Evolutionary conservation across 2,113 vertebrate species (phyloP).

Genomic region (Bagarius yarrelli): DNA sequence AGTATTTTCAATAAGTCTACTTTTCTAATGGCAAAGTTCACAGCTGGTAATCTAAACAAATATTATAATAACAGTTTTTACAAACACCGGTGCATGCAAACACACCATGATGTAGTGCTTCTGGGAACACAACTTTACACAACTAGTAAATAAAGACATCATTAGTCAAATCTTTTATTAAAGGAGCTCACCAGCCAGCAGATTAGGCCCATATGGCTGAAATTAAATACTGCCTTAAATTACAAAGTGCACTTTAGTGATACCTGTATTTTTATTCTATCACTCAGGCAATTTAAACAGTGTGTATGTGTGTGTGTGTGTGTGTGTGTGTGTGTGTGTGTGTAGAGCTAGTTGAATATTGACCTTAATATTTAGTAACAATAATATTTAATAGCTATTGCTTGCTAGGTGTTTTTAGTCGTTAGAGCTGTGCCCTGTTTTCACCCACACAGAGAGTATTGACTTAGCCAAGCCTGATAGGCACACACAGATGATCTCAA

Average conservation of each 20-base stretch:
- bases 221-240: slow-evolving; percentile 59
- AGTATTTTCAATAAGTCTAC: slow-evolving; percentile 17
- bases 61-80: slow-evolving; percentile 41
- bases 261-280: slow-evolving; percentile 50
- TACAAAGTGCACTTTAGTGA: slow-evolving; percentile 59
- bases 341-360: no score
- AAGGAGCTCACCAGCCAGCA: slow-evolving; percentile 33
- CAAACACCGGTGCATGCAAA: slow-evolving; percentile 32
- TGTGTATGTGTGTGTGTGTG: slow-evolving; percentile 37
- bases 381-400: slow-evolving; percentile 56
- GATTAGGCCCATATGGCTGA: slow-evolving; percentile 55
- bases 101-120: slow-evolving; percentile 24
- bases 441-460: slow-evolving; percentile 38
- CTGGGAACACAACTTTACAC: slow-evolving; percentile 16
- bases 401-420: slow-evolving; percentile 25
- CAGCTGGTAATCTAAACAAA: slow-evolving; percentile 44
- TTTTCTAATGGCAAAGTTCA: slow-evolving; percentile 35
- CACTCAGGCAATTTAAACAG: neutral
- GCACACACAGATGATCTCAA: slow-evolving; percentile 39
- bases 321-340: slow-evolving; percentile 27
- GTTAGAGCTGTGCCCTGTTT: slow-evolving; percentile 44
- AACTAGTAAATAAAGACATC: slow-evolving; percentile 22
- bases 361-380: slow-evolving; percentile 42
- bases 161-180: slow-evolving; percentile 21
- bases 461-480: slow-evolving; percentile 47